Evolutionary conservation across 2,888 invertebrate genomes (phyloP).

Genomic region (Morpho deidamia): DNA sequence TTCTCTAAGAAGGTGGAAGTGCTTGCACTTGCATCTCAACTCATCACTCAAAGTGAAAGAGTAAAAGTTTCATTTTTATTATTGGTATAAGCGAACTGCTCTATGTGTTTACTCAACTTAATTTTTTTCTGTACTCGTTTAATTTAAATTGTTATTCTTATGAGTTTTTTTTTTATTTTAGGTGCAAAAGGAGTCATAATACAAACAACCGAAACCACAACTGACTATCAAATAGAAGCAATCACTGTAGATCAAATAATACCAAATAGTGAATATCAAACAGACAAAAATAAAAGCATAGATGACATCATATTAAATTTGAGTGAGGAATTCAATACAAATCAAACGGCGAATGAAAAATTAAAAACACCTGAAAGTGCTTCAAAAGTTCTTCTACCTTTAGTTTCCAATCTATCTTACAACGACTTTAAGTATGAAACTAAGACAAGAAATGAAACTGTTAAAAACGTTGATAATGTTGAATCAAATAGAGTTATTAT

Average conservation of each 20-base stretch:
- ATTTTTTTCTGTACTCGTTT: too few relatives aligned
- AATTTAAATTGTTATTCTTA: too few relatives aligned
- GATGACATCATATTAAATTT: constrained; percentile 11
- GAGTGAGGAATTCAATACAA: constrained; percentile 28
- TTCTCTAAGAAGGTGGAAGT: too few relatives aligned
- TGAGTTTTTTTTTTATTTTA: constrained; percentile 38
- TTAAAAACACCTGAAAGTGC: constrained; percentile 50
- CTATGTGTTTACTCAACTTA: too few relatives aligned
- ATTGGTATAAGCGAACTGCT: too few relatives aligned
- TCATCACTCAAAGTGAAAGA: too few relatives aligned
- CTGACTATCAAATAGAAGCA: constrained; percentile 16
- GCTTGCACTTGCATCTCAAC: too few relatives aligned
- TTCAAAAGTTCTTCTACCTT: constrained; percentile 52
- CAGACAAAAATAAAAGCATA: constrained; percentile 8
- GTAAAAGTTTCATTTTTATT: too few relatives aligned
- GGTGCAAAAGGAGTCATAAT: constrained; percentile 45
- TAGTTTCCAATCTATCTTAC: constrained; percentile 36
- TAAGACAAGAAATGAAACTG: constrained; percentile 31
- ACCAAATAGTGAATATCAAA: background rate
- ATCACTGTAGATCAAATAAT: constrained; percentile 15
- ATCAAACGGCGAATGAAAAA: constrained; percentile 9
- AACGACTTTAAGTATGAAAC: constrained; percentile 41
- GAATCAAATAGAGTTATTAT: constrained; percentile 27
- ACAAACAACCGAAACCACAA: constrained; percentile 32
- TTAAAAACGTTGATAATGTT: constrained; percentile 28